Evolutionary conservation across 2,888 invertebrate genomes (phyloP), one percentile per base, ranked within the genome.

Genomic region (Lithophane socia): DNA sequence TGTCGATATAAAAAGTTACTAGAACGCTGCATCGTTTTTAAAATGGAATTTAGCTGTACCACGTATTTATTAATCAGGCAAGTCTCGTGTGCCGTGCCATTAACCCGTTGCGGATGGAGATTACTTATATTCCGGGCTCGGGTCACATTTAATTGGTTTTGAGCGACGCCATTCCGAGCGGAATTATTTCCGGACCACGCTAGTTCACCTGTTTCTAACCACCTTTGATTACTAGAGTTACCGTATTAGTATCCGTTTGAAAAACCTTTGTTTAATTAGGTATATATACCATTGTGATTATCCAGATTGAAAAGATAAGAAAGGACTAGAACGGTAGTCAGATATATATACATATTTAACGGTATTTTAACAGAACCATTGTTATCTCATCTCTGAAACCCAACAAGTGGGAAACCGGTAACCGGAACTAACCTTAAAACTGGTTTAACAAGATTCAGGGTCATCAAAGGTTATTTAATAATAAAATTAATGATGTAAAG

Each of bases 141-240:
- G 87, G 85, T 83, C 84, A 80, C 83, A 79, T 87, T 82, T 90
- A 88, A 91, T 90, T 89, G 88, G 88, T 82, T 86, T 83, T 75
- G 73, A 80, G 75, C 82, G 77, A 75, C 83, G 82, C 80, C 74
- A 80, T 84, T 85, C 80, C 79, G 83, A 73, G 70, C 73, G 83
- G 82, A 82, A 87, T 87, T 85, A 89, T 88, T 85, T 87, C 87
- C 77, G 80, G 74, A 77, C 56, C 77, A 80, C 82, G 84, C 71
- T 82, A 87, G 75, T 75, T 81, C 72, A 76, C 75, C 75, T 75
- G 75, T 74, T 73, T 63, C 49, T 44, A 69, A 74, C 72, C 60
- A 69, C 64, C 79, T 80, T 74, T 78, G 79, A 83, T 85, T 85
- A 76, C 80, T 80, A 65, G 56, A 60, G 63, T 75, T 61, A 85